These are phyloP conservation scores for Pristionchus entomophagus DNA, from an alignment of 2,888 invertebrate genomes.

Conservation along the genomic window DNA sequence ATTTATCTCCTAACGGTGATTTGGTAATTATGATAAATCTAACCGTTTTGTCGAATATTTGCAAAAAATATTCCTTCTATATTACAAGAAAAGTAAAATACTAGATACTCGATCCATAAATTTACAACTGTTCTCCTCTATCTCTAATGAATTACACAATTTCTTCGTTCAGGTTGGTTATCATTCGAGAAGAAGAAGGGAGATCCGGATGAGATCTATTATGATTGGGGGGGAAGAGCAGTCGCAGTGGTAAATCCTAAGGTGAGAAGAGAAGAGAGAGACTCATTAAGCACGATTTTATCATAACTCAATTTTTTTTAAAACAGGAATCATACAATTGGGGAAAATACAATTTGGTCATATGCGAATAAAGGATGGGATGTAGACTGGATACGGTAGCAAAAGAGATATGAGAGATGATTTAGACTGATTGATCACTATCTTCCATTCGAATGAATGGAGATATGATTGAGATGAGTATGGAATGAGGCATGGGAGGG, in stretches of 20 bases:
- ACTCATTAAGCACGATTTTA: too few species aligned
- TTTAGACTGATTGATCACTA: constrained; percentile 35
- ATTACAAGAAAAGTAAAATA: too few species aligned
- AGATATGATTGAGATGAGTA: constrained; percentile 17
- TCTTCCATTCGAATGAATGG: constrained; percentile 33
- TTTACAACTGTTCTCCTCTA: background rate
- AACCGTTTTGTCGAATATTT: background rate
- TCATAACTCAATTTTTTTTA: too few species aligned
- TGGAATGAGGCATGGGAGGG: too few species aligned
- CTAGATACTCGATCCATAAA: background rate
- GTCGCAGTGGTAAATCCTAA: background rate
- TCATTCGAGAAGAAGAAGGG: constrained; percentile 43
- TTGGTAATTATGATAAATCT: background rate
- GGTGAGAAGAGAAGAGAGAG: background rate
- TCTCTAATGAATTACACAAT: background rate
- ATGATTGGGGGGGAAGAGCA: constrained; percentile 43
- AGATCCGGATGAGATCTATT: constrained; percentile 15
- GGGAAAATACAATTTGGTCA: constrained; percentile 30
- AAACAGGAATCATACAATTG: too few species aligned
- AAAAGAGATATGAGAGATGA: background rate
- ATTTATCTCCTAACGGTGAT: background rate
- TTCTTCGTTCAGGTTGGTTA: constrained; percentile 26
- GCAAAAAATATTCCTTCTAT: background rate
- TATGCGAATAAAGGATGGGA: background rate
- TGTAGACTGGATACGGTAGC: background rate